Percentiles rank a stretch among this genome's conserved stretches.
Conservation (phyloP, 1,140 invertebrate genomes). For the Drosophila lini region DNA sequence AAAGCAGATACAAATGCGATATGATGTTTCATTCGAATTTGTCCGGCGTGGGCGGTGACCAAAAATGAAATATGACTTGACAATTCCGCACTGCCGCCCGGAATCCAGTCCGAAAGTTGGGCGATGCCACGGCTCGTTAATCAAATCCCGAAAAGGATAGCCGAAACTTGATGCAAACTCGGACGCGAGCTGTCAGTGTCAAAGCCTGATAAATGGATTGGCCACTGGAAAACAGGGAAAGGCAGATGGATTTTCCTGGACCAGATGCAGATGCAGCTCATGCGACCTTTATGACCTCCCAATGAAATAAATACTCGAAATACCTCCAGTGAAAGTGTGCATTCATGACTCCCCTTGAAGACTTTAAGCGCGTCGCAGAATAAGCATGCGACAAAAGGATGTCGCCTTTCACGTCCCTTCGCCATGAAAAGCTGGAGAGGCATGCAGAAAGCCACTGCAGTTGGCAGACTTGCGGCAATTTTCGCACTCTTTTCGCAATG, state of each 20-base stretch:
- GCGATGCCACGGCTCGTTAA: slow-evolving; percentile 48
- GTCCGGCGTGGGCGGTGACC: slow-evolving; percentile 50
- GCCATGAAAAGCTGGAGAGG: slow-evolving; percentile 22
- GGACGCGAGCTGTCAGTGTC: slow-evolving; percentile 48
- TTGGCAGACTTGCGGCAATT: slow-evolving; percentile 55
- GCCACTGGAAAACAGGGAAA: slow-evolving; percentile 5
- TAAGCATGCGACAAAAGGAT: slow-evolving; percentile 32
- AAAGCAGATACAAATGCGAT: slow-evolving; percentile 59
- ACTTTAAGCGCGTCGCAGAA: slow-evolving; percentile 18
- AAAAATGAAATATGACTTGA: slow-evolving; percentile 81
- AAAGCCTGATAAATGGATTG: slow-evolving; percentile 56
- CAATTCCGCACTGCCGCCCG: slow-evolving; percentile 42
- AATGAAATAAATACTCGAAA: slow-evolving; percentile 32
- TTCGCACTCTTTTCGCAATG: slow-evolving; percentile 64
- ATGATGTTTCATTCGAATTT: slow-evolving; percentile 75
- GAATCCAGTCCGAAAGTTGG: slow-evolving; percentile 34
- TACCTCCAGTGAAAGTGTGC: background rate
- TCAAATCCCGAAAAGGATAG: slow-evolving; percentile 41
- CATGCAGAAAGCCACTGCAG: slow-evolving; percentile 25
- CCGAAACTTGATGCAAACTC: slow-evolving; percentile 43
- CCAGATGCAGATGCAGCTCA: slow-evolving; percentile 16
- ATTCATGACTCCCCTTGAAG: slow-evolving; percentile 17
- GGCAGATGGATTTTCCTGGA: slow-evolving; percentile 8
- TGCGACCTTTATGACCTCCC: slow-evolving; percentile 11
- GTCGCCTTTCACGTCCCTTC: slow-evolving; percentile 13